Evolutionary conservation across 92 coral and sea anemone species (phyloP), one percentile per base, ranked within the genome.

Genomic region (Scolanthus callimorphus): DNA sequence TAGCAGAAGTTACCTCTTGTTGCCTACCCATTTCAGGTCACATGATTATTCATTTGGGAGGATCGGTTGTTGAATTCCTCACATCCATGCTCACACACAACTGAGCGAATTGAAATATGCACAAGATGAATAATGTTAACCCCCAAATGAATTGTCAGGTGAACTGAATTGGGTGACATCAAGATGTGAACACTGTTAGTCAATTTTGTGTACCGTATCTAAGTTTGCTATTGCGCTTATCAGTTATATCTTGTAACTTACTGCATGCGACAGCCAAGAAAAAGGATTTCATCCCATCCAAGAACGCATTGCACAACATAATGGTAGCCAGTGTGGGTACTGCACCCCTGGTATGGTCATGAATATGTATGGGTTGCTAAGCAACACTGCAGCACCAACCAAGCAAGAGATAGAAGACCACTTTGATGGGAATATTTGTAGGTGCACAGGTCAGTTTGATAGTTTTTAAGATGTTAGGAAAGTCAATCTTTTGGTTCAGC

Each of bases 261-360:
- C 24, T 25, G 45, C 26, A 2, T 29, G 20, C 59, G 69, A n/a
- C 50, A 90, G 97, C 64, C 74, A 85, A 41, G 77, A 63, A 20
- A 67, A 71, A 27, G 95, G 97, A 28, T 85, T 77, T 63, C 94
- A 90, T 70, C 90, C 94, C 2, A 70, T 90, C 48, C 97, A 90
- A 70, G 83, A 85, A 57, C 88, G 97, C 39, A 76, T 90, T 21
- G 97, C 95, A 20, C 84, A 81, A 27, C 83, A 90, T 39, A 90
- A 90, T 70, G 97, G 97, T 31, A 90, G 97, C 56, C 97, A 90
- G 53, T 90, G 97, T 82, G 97, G 97, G 3, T 90, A 73, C 62
- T 90, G 97, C 27, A 77, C 97, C 10, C 97, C 97, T 2, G 97
- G 97, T 21, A 85, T 90, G 85, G 97, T 90, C 2, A 90, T 90